Base-by-base conservation (phyloP, 2,888 invertebrate species). In the Fissipunctia ypsillon region DNA sequence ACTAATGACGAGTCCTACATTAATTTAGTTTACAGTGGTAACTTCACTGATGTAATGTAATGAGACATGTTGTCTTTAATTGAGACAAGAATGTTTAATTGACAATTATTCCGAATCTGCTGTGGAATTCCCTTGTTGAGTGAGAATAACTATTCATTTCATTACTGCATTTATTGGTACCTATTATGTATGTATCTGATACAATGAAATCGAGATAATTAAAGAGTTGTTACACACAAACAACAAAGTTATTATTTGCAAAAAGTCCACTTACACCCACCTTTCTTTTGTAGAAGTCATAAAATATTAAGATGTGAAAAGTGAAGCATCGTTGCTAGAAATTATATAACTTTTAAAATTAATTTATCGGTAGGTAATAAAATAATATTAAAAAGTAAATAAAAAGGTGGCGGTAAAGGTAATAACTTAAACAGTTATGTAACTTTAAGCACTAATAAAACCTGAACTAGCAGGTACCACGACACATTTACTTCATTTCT, bases 61-160 rank as follows among this genome's bases (percentile, higher is more conserved):
- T n/a, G 7, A 14, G 28, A 54, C 38, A 41, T 54, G 45, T 45
- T 50, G 56, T 72, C 63, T 77, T 81, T 75, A 77, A 81, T 77
- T 66, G 60, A 56, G 16, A 12, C 65, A 50, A 56, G 52, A 75
- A 78, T 77, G 16, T 78, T 43, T 68, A 59, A 67, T 77, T 68
- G 59, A 25, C 50, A 59, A 77, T 75, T 50, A 59, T 67, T 67
- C 41, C 43, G 66, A 57, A 57, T 57, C 22, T 43, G 35, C 68
- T 22, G 22, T 43, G 19, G 10, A 35, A 73, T 50, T 16, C 12
- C 22, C 0, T 67, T 67, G 28, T 38, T 73, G 5, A 60, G 12
- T 50, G 43, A 19, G 22, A 50, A 43, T 9, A 52, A 43, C 35
- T 28, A 59, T 73, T 74, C 2, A 25, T 45, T 60, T 19, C 12